Base-by-base conservation (phyloP, 2,113 vertebrate genomes). In the Vulpes ferrilata region DNA sequence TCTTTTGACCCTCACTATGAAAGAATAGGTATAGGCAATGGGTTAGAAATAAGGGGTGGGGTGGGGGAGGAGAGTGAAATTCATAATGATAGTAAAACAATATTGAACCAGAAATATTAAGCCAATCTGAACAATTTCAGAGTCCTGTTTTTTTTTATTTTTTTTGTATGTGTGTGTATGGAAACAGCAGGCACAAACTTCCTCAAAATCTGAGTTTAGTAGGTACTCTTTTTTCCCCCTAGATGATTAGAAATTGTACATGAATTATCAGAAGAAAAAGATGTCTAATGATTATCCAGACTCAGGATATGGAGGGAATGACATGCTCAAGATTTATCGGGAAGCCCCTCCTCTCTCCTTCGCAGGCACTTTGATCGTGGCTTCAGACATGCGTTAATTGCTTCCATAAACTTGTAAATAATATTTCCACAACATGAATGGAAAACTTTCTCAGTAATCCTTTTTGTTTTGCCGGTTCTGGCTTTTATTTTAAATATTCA, bases 391-490 rank as follows among this genome's bases (percentile, higher is more conserved):
- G 27, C 27, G 2, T 38, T 64, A 57, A 19, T 20, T 71, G 87
- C 35, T 43, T 22, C 1, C 10, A 20, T 12, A 15, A 59, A 35
- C 19, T 71, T 53, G 7, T 60, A 22, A 55, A 55, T 64, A 12
- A 12, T 43, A 55, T 57, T 51, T 71, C 53, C 19, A 12, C 15
- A 25, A 43, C 11, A 11, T 3, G 5, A 4, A 9, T 25, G 38
- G 10, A 7, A 20, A 51, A 48, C n/a, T 2, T 71, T 30, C 16
- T 64, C 6, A 3, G 17, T 32, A 1, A 2, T 7, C 7, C 0
- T 16, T 89, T 43, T 20, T 15, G 11, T 85, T 62, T 64, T 7
- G 17, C 78, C 15, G 23, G 71, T 30, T 5, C 0, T 22, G 27
- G 8, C 55, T 27, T 85, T 79, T n/a, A 48, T 25, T 11, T 59